Conservation (phyloP, 1,140 invertebrate species). For the Pseudomyrmex pallidus region DNA sequence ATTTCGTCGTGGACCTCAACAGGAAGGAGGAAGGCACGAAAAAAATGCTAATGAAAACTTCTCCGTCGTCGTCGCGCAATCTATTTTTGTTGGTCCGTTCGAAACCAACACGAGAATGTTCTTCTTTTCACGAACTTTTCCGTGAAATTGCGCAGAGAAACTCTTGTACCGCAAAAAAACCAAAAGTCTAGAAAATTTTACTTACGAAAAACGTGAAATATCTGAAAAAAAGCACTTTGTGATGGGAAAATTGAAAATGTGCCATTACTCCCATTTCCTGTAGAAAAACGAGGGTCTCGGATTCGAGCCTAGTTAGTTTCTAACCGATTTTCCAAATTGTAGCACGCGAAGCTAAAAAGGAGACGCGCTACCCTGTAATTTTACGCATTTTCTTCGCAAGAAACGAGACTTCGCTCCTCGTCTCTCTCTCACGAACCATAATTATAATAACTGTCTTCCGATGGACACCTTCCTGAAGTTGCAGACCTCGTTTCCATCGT, state of each 20-base stretch:
- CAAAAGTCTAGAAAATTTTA: no score
- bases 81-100: slow-evolving; percentile 6
- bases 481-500: slow-evolving; percentile 25
- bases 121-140: not conserved
- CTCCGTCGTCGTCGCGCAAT: slow-evolving; percentile 3
- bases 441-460: slow-evolving; percentile 47
- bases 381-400: slow-evolving; percentile 53
- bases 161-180: not conserved
- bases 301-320: slow-evolving; percentile 19
- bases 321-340: slow-evolving; percentile 57
- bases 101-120: not conserved
- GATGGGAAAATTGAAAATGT: slow-evolving; percentile 28
- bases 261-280: slow-evolving; percentile 25
- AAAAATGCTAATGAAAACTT: slow-evolving; percentile 62
- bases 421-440: slow-evolving; percentile 42
- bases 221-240: no score
- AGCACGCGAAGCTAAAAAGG: slow-evolving; percentile 40
- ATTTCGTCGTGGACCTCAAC: slow-evolving; percentile 57
- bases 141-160: not conserved
- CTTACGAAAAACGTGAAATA: no score
- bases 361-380: slow-evolving; percentile 46
- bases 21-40: not conserved
- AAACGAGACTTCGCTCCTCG: slow-evolving; percentile 46
- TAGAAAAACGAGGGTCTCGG: slow-evolving; percentile 1
- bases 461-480: slow-evolving; percentile 51